phyloP scores from a whole-genome alignment of 2,113 vertebrate species.

The Tragelaphus scriptus region DNA sequence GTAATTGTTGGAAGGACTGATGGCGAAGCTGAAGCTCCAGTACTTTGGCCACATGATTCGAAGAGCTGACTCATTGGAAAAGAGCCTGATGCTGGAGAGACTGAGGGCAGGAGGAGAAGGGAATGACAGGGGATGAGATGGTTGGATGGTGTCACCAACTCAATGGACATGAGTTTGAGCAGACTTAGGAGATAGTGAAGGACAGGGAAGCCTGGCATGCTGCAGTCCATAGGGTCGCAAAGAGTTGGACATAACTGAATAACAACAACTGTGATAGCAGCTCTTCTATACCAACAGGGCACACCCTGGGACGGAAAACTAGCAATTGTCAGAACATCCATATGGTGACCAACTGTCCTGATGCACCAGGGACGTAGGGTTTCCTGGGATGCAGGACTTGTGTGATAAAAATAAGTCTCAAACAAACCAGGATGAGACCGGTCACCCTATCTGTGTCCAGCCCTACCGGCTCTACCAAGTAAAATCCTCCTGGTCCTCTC shows the following conservation, averaged over 20 bases:
- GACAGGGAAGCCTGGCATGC: background rate
- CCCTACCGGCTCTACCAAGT: background rate
- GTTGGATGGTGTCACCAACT: background rate
- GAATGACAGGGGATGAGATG: background rate
- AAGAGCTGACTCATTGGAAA: background rate
- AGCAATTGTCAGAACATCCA: background rate
- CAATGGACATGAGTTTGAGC: background rate
- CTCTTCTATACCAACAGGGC: background rate
- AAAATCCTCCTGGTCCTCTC: background rate
- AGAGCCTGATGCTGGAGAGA: background rate
- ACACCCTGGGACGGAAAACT: background rate
- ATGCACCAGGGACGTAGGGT: background rate
- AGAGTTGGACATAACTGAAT: background rate
- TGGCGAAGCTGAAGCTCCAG: background rate
- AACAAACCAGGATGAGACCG: background rate
- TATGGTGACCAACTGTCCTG: background rate
- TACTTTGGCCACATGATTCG: background rate
- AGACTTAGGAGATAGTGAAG: background rate
- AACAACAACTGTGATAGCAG: background rate
- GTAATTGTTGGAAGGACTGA: background rate
- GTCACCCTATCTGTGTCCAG: background rate
- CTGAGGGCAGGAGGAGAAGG: background rate
- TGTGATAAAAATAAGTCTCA: background rate
- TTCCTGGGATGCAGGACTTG: background rate
- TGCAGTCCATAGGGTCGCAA: background rate